These are phyloP conservation scores for Scomber japonicus DNA, from an alignment of 2,113 vertebrate species.

Conservation along the genomic window DNA sequence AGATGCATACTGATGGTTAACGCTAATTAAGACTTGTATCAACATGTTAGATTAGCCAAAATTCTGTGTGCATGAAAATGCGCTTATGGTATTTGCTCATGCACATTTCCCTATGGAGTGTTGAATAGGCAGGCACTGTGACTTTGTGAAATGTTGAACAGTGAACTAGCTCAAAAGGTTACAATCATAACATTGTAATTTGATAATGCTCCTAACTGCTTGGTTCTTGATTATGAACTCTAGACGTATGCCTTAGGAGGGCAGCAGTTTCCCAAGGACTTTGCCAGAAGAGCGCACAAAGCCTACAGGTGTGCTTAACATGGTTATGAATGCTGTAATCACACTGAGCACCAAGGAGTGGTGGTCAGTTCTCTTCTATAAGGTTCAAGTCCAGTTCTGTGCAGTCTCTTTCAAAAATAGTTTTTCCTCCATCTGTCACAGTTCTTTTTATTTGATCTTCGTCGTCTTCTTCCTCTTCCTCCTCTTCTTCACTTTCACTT, in stretches of 20 bases:
- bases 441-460: slow-evolving; percentile 70
- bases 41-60: slow-evolving; percentile 36
- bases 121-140: slow-evolving; percentile 58
- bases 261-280: slow-evolving; percentile 62
- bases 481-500: slow-evolving; percentile 87
- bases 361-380: slow-evolving; percentile 88
- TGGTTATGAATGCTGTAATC: slow-evolving; percentile 57
- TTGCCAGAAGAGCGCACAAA: slow-evolving; percentile 45
- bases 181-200: slow-evolving; percentile 60
- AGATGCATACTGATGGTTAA: slow-evolving; percentile 42
- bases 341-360: slow-evolving; percentile 70
- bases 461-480: slow-evolving; percentile 76
- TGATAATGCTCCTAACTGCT: slow-evolving; percentile 51
- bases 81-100: slow-evolving; percentile 49
- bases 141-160: slow-evolving; percentile 43
- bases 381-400: slow-evolving; percentile 89
- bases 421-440: slow-evolving; percentile 76
- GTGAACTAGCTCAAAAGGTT: slow-evolving; percentile 33
- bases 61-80: slow-evolving; percentile 52
- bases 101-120: slow-evolving; percentile 59
- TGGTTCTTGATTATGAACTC: slow-evolving; percentile 57
- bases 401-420: slow-evolving; percentile 88
- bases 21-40: slow-evolving; percentile 46
- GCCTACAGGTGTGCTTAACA: slow-evolving; percentile 68
- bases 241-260: slow-evolving; percentile 40